Evolutionary conservation across 92 coral and sea anemone genomes (phyloP).

Genomic region (Porites evermanni): DNA sequence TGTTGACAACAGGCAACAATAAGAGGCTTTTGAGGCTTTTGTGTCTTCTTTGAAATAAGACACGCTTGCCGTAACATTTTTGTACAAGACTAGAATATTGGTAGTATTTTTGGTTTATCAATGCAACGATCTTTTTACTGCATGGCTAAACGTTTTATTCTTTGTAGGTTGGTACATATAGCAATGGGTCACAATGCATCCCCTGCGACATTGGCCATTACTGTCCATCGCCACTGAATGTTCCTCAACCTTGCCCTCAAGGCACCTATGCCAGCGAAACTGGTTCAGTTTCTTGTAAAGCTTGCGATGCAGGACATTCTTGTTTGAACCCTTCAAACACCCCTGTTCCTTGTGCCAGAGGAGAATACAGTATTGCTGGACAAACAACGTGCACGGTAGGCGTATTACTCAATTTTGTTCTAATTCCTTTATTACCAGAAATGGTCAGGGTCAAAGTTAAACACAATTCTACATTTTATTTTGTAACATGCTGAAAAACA

Average conservation of each 20-base stretch:
- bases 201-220: conserved; percentile 85
- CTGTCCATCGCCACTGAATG: conserved; percentile 84
- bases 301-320: conserved; percentile 89
- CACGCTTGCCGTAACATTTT: too few species aligned
- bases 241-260: conserved; percentile 85
- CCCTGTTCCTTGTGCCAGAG: conserved; percentile 79
- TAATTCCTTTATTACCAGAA: neutral
- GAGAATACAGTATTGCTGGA: conserved; percentile 96
- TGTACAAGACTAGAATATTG: neutral
- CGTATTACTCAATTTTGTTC: neutral
- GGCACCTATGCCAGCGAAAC: conserved; percentile 85
- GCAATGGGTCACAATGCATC: conserved; percentile 93
- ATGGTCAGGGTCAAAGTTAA: neutral
- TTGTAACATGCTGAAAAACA: too few species aligned
- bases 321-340: conserved; percentile 80
- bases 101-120: neutral
- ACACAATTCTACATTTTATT: too few species aligned
- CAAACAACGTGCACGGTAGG: conserved; percentile 87
- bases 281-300: conserved; percentile 81
- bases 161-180: conserved; percentile 87
- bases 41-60: too few species aligned
- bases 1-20: neutral
- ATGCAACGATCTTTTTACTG: neutral
- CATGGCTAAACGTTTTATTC: neutral
- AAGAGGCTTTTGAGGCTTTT: too few species aligned